Base-by-base conservation (phyloP, 2,888 invertebrate species). In the Ichneumon xanthorius region DNA sequence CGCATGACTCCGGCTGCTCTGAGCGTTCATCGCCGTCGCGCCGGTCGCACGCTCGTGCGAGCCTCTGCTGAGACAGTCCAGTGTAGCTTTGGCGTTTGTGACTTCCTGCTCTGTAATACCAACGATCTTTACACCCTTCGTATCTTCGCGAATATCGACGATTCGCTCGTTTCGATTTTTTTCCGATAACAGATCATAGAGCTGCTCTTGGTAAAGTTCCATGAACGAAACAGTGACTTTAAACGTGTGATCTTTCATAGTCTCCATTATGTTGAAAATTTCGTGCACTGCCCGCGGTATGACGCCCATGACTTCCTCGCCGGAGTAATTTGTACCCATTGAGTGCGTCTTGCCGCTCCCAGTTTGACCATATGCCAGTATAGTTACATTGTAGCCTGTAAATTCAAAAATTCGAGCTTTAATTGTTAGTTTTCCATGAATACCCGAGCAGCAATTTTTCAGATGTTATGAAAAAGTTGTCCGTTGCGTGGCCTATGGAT, bases 361-460 rank as follows among this genome's bases (percentile, higher is more conserved):
- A 0, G 99, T 99, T 94, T 99, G 99, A 0, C 99, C 99, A 94
- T 99, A 99, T 0, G 99, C 99, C 76, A 99, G 93, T 80, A 99
- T 97, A 3, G 99, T 99, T 0, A 98, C 97, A 95, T 99, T 99
- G 92, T 97, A 99, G 0, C 98, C 97, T 97, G 45, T 0, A 79
- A 77, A 53, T 40, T 40, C 40, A 40, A 11, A 40, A 11, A 40
- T 40, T 40, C 11, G 1, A 2, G 11, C 40, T 11, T 9, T 40
- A 33, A 33, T 33, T 11, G 5, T 40, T 11, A 2, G 9, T 9
- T 11, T 40, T 40, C 11, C 40, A 40, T 40, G 40, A 40, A 2
- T 40, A 40, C 9, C 11, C 9, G 9, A 11, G 11, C 5, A 11
- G 11, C 40, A 40, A 40, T 40, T 40, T 11, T 11, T 40, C 11